A percentile compares a stretch with the other conserved stretches of the same genome.
Evolutionary conservation across 2,888 invertebrate species (phyloP).

Genomic region (Melinopterus prodromus): DNA sequence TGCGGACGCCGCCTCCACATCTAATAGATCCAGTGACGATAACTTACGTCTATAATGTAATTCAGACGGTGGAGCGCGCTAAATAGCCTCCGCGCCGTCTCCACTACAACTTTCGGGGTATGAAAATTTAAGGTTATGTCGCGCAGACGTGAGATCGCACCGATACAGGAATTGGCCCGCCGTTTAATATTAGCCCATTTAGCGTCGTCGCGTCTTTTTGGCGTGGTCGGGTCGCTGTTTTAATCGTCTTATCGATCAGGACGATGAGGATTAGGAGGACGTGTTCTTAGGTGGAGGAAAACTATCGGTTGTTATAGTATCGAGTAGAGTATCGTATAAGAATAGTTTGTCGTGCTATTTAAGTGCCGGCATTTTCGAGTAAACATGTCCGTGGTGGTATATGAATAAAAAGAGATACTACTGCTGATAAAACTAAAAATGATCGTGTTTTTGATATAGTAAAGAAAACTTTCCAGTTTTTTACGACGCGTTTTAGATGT

Average conservation of each 20-base stretch:
- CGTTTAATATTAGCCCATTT: neutral
- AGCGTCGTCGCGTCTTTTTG: neutral
- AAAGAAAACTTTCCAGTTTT: no score
- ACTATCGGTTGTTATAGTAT: neutral
- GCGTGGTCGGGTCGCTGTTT: neutral
- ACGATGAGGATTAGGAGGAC: neutral
- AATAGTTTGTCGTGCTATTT: no score
- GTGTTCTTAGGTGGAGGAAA: neutral
- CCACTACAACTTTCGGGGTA: conserved; percentile 20
- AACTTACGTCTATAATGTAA: conserved; percentile 31
- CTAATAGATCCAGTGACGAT: conserved; percentile 31
- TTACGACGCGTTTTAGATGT: no score
- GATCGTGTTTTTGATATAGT: no score
- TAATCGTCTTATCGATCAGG: neutral
- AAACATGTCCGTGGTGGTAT: no score
- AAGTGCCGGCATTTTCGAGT: no score
- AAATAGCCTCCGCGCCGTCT: conserved; percentile 15
- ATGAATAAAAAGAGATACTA: no score
- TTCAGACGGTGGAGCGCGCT: conserved; percentile 19
- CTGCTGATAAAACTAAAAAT: no score
- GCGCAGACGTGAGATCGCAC: conserved; percentile 20
- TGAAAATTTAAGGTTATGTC: conserved; percentile 25
- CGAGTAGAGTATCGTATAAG: no score
- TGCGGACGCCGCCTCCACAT: conserved; percentile 18
- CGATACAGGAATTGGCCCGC: conserved; percentile 19